Evolutionary conservation across 2,888 invertebrate genomes (phyloP).

Genomic region (Troilus luridus): DNA sequence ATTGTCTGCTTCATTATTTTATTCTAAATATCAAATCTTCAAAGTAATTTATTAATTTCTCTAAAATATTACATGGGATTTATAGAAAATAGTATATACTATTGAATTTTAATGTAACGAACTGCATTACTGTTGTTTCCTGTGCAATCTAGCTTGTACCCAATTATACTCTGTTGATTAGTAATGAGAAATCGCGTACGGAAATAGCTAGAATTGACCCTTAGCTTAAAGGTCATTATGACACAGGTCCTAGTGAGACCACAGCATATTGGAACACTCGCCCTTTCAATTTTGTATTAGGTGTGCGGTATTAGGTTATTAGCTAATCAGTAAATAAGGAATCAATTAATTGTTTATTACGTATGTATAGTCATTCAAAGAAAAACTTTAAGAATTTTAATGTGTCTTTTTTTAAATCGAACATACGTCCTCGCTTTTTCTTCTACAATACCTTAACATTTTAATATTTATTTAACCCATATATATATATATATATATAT

Average conservation of each 20-base stretch:
- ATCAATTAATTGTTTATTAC: too few species aligned
- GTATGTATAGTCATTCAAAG: too few species aligned
- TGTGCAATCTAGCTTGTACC: background rate
- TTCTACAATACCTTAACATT: too few species aligned
- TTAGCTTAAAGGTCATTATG: background rate
- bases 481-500: too few species aligned
- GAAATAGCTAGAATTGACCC: slow-evolving; percentile 29
- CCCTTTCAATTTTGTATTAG: background rate
- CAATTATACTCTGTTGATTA: background rate
- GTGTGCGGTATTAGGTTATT: too few species aligned
- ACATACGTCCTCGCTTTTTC: too few species aligned
- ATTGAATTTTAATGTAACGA: background rate
- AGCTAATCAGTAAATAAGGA: too few species aligned
- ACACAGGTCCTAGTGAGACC: background rate
- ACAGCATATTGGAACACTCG: background rate
- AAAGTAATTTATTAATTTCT: background rate
- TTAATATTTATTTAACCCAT: too few species aligned
- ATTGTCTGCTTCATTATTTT: too few species aligned
- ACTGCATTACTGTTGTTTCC: background rate
- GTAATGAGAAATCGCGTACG: background rate
- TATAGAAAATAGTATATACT: background rate
- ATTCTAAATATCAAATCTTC: too few species aligned
- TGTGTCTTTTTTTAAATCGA: too few species aligned
- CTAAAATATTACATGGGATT: background rate
- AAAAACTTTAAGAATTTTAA: too few species aligned